These are phyloP conservation scores for Neomonachus schauinslandi DNA, from an alignment of 2,113 vertebrate species.

Conservation along the genomic window DNA sequence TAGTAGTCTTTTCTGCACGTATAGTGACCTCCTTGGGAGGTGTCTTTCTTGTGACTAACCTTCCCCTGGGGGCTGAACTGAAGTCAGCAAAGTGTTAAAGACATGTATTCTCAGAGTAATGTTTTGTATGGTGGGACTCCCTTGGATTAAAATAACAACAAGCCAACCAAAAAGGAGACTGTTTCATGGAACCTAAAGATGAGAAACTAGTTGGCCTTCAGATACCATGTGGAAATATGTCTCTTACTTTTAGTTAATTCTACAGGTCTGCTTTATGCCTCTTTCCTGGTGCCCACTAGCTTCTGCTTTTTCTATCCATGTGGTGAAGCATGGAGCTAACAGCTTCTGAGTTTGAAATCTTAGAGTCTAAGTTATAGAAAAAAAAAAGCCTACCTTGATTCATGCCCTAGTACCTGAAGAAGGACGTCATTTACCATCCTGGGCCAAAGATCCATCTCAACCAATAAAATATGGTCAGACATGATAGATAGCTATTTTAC, in stretches of 20 bases:
- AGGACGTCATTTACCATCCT: not conserved
- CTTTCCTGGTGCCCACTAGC: not conserved
- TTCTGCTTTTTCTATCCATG: not conserved
- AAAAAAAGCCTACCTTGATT: not conserved
- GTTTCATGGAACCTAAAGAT: not conserved
- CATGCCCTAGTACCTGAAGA: not conserved
- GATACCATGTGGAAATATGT: not conserved
- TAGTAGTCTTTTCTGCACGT: not conserved
- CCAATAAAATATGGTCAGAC: not conserved
- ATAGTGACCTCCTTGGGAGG: not conserved
- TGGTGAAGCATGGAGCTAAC: not conserved
- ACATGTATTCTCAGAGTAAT: not conserved
- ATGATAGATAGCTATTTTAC: not conserved
- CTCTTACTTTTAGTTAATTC: not conserved
- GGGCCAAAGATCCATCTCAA: not conserved
- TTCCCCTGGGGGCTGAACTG: not conserved
- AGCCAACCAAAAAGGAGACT: not conserved
- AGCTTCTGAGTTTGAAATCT: not conserved
- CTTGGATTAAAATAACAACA: not conserved
- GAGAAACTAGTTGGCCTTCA: not conserved
- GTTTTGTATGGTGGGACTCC: not conserved
- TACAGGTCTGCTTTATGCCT: not conserved
- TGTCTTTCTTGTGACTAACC: not conserved
- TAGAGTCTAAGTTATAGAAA: not conserved
- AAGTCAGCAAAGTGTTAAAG: not conserved